Base-by-base conservation (phyloP, 2,797 vertebrate species). In the Sebastes reedi region DNA sequence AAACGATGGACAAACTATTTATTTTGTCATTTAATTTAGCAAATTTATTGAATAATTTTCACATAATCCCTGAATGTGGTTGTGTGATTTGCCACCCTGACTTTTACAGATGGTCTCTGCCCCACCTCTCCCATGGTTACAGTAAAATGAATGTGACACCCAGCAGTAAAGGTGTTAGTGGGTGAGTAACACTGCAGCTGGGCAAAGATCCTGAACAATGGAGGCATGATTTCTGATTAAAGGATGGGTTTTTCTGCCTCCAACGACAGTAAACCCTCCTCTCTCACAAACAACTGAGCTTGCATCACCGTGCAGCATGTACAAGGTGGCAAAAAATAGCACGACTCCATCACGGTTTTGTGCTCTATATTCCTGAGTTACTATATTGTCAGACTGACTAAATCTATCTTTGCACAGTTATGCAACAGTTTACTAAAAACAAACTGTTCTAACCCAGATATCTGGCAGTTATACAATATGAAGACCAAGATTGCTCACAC, bases 351-450 rank as follows among this genome's bases (percentile, higher is more conserved):
- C 72, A 55, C 13, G 11, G 67, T 60, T 68, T 67, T 25, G 46
- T 24, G 54, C 65, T 78, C 59, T 67, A 70, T 77, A 79, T 74
- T 79, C 50, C 72, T 61, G 46, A 30, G 76, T 83, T 84, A 81
- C 73, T 85, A 84, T 85, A 85, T 52, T 64, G 78, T 85, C 70
- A 67, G 77, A 81, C 56, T 22, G 70, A 78, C 82, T 75, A 73
- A 81, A 82, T 77, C 72, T 85, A 85, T 91, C 68, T 89, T 86
- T 83, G 82, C 75, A 36, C 86, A 27, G 87, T 93, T 92, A 93
- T 6, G 81, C 83, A 94, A 91, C 82, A 74, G 67, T 82, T 81
- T 30, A 72, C 89, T 88, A 89, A 92, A 92, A 91, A 88, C 77
- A 88, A 83, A 79, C 74, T 77, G 71, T 59, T 85, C 82, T 39